A percentile compares a stretch with the other conserved stretches of the same genome.
Conservation (phyloP, 2,888 invertebrate genomes). For the Drosophila setosimentum region DNA sequence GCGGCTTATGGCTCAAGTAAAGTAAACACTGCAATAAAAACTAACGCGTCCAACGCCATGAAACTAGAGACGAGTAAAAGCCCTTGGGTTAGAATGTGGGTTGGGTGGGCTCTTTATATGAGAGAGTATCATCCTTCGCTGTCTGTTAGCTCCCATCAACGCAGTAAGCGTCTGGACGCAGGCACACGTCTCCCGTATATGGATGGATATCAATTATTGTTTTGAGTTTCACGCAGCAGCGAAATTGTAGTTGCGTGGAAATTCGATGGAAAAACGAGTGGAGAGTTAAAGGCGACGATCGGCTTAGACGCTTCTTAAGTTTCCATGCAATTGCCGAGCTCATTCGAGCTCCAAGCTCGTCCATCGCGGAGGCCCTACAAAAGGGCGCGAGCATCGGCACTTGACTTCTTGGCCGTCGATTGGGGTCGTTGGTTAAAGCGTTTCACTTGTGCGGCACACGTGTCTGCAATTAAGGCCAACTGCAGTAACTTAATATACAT, state of each 20-base stretch:
- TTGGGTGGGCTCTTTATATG: not conserved
- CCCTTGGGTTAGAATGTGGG: conserved; percentile 23
- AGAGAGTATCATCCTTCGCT: not conserved
- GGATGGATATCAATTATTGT: conserved; percentile 55
- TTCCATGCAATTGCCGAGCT: conserved; percentile 48
- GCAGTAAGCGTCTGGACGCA: conserved; percentile 29
- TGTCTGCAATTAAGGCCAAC: conserved; percentile 75
- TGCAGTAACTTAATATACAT: conserved; percentile 74
- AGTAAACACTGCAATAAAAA: conserved; percentile 72
- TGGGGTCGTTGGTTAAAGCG: conserved; percentile 45
- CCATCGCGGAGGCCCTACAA: conserved; percentile 53
- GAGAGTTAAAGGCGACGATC: conserved; percentile 20
- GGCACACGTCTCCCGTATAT: conserved; percentile 33
- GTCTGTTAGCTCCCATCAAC: not conserved
- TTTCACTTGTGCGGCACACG: conserved; percentile 62
- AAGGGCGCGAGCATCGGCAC: conserved; percentile 68
- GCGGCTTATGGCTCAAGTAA: conserved; percentile 47
- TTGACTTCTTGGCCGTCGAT: conserved; percentile 56
- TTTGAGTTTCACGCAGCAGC: conserved; percentile 30
- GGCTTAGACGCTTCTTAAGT: conserved; percentile 69
- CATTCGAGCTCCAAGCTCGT: conserved; percentile 7
- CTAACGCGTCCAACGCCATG: conserved; percentile 49
- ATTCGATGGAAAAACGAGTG: conserved; percentile 18
- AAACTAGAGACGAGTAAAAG: conserved; percentile 62
- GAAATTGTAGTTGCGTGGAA: conserved; percentile 76